Base-by-base conservation (phyloP, 2,797 vertebrate species). In the Halcyon smyrnensis region DNA sequence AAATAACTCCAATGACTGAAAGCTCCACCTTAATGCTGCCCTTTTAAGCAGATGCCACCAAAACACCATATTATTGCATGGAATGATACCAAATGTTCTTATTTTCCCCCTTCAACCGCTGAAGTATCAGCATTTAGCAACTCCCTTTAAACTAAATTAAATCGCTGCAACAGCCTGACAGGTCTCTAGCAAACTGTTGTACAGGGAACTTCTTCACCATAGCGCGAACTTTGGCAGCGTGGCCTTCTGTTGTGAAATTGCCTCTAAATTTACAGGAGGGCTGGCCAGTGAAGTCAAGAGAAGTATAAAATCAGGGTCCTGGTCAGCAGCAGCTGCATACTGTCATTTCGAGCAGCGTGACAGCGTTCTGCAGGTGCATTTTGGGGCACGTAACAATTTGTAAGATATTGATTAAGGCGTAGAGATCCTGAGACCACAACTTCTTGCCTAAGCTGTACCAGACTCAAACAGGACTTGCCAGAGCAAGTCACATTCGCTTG, bases 11-110 rank as follows among this genome's bases (percentile, higher is more conserved):
- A 71, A 1, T 5, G 62, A 85, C 74, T 60, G 51, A 51, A 90
- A 84, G 63, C 25, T 67, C 84, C 93, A 73, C 74, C 70, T 87
- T 59, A 76, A 84, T 46, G 43, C 74, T 84, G 59, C 56, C 86
- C 57, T 84, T 93, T 64, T 70, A 84, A 70, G 36, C 43, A 77
- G 78, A 87, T 78, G 48, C 60, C 86, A 87, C 60, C 48, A 65
- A 92, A 94, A 77, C 48, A 87, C 7, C 8, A 8, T 36, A 82
- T 77, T 80, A 60, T 3, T 43, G 6, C 32, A 37, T 24, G 23
- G 48, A 82, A 73, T 60, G 84, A n/a, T 32, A 86, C 8, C 23
- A 64, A 71, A 14, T 20, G 24, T 36, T 92, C 60, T 59, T 78
- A 80, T 48, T 34, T 51, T 16, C 9, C 28, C 51, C 17, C 56